Evolutionary conservation across 1,140 invertebrate species (phyloP).

Genomic region (Macrobrachium nipponense): DNA sequence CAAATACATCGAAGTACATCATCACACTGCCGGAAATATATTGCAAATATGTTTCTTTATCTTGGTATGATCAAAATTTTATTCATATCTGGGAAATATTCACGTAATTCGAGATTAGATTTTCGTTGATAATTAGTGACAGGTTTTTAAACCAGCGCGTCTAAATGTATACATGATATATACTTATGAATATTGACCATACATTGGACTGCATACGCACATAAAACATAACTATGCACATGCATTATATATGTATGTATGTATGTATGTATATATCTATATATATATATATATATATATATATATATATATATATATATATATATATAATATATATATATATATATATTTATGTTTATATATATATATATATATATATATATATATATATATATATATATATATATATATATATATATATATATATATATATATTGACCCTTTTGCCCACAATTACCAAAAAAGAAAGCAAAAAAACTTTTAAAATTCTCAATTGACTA

Average conservation of each 20-base stretch:
- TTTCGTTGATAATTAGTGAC: slow-evolving; percentile 34
- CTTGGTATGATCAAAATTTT: too few species aligned
- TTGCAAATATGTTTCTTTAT: background rate
- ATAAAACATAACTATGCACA: too few species aligned
- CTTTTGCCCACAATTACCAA: too few species aligned
- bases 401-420: slow-evolving; percentile 15
- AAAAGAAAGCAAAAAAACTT: too few species aligned
- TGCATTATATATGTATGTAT: background rate
- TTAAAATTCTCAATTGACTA: too few species aligned
- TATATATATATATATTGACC: slow-evolving; percentile 31
- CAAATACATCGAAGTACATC: background rate
- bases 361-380: slow-evolving; percentile 43
- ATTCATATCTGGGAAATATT: background rate
- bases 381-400: slow-evolving; percentile 24
- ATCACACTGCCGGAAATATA: background rate
- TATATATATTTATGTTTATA: slow-evolving; percentile 36
- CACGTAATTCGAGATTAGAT: slow-evolving; percentile 21
- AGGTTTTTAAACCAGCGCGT: slow-evolving; percentile 1
- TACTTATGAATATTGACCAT: slow-evolving; percentile 10
- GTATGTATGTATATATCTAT: background rate
- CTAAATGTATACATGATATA: background rate
- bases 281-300: slow-evolving; percentile 6
- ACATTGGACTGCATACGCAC: background rate
- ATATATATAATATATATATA: slow-evolving; percentile 35
- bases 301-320: slow-evolving; percentile 6